Base-by-base conservation (phyloP, 2,113 vertebrate genomes). In the Bothrops jararaca region DNA sequence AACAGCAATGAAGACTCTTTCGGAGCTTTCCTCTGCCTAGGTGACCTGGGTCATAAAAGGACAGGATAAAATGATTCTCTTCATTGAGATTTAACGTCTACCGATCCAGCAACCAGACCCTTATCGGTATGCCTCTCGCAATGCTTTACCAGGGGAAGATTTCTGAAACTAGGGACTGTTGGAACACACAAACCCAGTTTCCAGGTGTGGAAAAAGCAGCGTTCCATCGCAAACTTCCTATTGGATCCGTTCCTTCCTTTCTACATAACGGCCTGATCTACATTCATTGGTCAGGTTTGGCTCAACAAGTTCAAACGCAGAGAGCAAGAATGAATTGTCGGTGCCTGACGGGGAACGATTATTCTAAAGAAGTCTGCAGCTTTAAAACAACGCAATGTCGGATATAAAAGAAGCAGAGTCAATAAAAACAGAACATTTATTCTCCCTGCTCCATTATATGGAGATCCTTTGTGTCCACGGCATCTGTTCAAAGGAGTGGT, bases 361-460 rank as follows among this genome's bases (percentile, higher is more conserved):
- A 29, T 93, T 92, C 39, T 56, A 29, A 89, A 95, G 52, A 26
- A 94, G 85, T 69, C 91, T 80, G 48, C 0, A 11, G 91, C 95
- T 96, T 85, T 54, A 94, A 95, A 86, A 89, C 85, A 92, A 52
- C 9, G 91, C 48, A 0, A 0, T 52, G 53, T 86, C 5, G 93
- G 85, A 50, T 1, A 93, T 85, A 90, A 96, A 96, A 42, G 90
- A 50, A 95, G 93, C 0, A 3, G 56, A 95, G 96, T 96, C 96
- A 96, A 96, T 95, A 96, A 96, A 50, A 97, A 96, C 57, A 95
- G 96, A 96, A 26, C 92, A 92, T 94, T 96, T 26, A 57, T 60
- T 54, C 7, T 9, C 15, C 3, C n/a, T 24, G 18, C 60, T 89
- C 95, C 92, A 7, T 9, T 95, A n/a, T 92, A 24, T 93, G 85